Base-by-base conservation (phyloP, 1,140 invertebrate species). In the Drosophila burlai region DNA sequence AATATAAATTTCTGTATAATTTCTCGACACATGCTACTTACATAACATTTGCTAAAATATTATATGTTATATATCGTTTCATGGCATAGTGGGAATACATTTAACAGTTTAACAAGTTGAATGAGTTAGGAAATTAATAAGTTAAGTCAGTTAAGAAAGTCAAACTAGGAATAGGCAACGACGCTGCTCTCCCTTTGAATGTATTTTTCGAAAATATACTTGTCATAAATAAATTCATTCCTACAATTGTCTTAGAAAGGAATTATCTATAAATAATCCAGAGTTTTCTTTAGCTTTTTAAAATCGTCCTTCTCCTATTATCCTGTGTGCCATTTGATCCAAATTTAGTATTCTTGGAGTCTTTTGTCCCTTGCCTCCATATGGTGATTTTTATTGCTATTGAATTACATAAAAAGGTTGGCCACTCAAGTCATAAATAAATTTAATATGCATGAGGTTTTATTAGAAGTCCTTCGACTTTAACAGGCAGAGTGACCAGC, bases 391-490 rank as follows among this genome's bases (percentile, higher is more conserved):
- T 81, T 81, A 78, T 63, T 42, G 52, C 24, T 83, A 47, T 83
- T 68, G 52, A 80, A 83, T 74, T 87, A 80, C 80, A 76, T 11
- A 64, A 64, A 83, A 86, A 87, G 80, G 72, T 69, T 38, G 76
- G 80, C 67, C 72, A 87, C 83, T 86, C 80, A 72, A 76, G 72
- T 76, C 76, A 63, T 76, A 71, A 65, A 86, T 86, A 77, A 87
- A 87, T 86, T 77, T 80, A 64, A 76, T 62, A 86, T 86, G 58
- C 57, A 42, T 62, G 54, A 55, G 52, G 29, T 58, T 57, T 49
- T 59, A 55, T 71, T 40, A 36, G 38, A 34, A 36, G 40, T 36
- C 42, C 18, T 40, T 55, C 9, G 36, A 11, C 58, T 69, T 64
- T 76, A 73, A 49, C 46, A 42, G 16, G 31, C 26, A 67, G 24